Evolutionary conservation across 2,113 vertebrate genomes (phyloP).

Genomic region (Riparia riparia): DNA sequence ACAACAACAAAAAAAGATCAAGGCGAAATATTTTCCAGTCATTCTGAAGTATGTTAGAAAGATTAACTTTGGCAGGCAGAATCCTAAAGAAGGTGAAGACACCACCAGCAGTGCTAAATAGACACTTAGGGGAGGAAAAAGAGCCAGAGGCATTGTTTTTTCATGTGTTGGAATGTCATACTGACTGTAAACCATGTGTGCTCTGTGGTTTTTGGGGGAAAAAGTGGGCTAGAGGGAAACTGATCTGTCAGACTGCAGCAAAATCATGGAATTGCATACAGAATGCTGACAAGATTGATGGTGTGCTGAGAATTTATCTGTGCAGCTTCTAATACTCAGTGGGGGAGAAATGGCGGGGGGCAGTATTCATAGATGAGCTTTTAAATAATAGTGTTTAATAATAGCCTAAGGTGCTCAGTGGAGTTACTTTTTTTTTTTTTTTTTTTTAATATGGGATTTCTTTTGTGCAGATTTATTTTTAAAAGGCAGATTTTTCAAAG

Average conservation of each 20-base stretch:
- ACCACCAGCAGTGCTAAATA: not conserved
- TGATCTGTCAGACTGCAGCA: not conserved
- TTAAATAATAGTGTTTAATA: not conserved
- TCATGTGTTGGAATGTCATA: not conserved
- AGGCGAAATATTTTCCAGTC: not conserved
- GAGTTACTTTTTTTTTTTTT: not conserved
- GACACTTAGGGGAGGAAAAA: not conserved
- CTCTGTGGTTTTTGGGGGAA: not conserved
- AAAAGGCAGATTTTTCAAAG: not conserved
- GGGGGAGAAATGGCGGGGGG: not conserved
- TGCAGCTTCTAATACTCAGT: not conserved
- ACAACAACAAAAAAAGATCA: not conserved
- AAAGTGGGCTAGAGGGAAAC: not conserved
- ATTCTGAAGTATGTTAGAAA: not conserved
- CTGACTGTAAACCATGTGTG: not conserved
- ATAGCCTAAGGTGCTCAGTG: not conserved
- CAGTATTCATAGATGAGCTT: not conserved
- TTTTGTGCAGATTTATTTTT: not conserved
- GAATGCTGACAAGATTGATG: not conserved
- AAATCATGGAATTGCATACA: not conserved
- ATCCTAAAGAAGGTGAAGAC: not conserved
- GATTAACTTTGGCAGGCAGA: not conserved
- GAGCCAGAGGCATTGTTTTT: not conserved
- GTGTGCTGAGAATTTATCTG: not conserved
- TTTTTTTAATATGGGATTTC: not conserved